Base-by-base conservation (phyloP, 2,113 vertebrate species). In the Channa argus region DNA sequence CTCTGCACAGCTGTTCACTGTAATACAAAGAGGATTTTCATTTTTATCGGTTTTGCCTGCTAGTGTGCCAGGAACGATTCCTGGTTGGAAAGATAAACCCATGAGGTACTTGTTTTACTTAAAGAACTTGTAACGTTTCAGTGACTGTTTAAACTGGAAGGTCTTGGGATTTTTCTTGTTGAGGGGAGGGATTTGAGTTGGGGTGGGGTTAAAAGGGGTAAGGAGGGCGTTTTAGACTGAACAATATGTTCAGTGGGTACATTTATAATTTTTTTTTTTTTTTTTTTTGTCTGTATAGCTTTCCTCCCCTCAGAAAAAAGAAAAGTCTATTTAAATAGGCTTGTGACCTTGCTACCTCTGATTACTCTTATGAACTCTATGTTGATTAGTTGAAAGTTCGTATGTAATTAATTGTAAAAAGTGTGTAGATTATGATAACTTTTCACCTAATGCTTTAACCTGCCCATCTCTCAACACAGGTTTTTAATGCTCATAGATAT, bases 291-390 rank as follows among this genome's bases (percentile, higher is more conserved):
- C 86, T 89, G 83, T 95, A 95, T 94, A 95, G 94, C 94, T 95
- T 95, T 95, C 88, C 93, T 94, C 94, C 95, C 88, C 92, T 94
- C 92, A 93, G 91, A 90, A 92, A 88, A 89, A 92, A 92, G 72
- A 88, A 76, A 65, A 92, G 93, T 90, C 87, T 83, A 90, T 92
- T 91, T 89, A 92, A 92, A 92, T 94, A 89, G 95, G 80, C 91
- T 92, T 86, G 75, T 93, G 93, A 94, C 94, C 94, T 96, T 95
- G 95, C 97, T 98, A 97, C 97, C 97, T 98, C 97, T 96, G 92
- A 93, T 91, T 96, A 96, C 94, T 94, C 94, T 94, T 82, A 93
- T 91, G 83, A 96, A 95, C 95, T 95, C 92, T 95, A 93, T 91
- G 93, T 93, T 83, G 88, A 92, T 94, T 96, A 96, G 93, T 91